phyloP scores from a whole-genome alignment of 2,888 invertebrate genomes.

The Dasypogon diadema region DNA sequence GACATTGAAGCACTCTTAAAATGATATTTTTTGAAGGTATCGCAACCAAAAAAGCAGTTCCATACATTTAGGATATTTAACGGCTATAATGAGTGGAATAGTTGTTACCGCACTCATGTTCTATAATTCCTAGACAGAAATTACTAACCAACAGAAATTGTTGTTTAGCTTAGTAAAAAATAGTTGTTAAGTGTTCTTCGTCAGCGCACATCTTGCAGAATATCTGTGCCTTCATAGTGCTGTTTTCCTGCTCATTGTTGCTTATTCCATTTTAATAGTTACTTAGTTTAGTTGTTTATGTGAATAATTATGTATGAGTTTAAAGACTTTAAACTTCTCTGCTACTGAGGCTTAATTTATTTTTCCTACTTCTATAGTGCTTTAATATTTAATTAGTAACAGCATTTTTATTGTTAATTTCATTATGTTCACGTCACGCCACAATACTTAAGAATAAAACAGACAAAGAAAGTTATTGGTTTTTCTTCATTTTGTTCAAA shows the following conservation, averaged over 20 bases:
- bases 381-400: too few species aligned
- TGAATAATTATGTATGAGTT: too few species aligned
- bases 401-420: too few species aligned
- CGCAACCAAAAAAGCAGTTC: slow-evolving; percentile 62
- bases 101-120: slow-evolving; percentile 68
- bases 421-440: too few species aligned
- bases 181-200: background rate
- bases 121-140: slow-evolving; percentile 58
- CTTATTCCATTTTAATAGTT: background rate
- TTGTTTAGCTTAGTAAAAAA: too few species aligned
- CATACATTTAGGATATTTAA: slow-evolving; percentile 70
- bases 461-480: background rate
- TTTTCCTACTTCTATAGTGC: too few species aligned
- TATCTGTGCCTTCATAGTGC: background rate
- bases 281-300: background rate
- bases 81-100: slow-evolving; percentile 69
- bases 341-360: background rate
- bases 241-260: background rate
- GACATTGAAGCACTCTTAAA: background rate
- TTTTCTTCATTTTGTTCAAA: slow-evolving; percentile 59
- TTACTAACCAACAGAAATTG: too few species aligned
- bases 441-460: too few species aligned
- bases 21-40: slow-evolving; percentile 58
- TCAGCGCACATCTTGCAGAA: background rate
- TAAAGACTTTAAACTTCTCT: too few species aligned